Conservation (phyloP, 2,113 vertebrate genomes). For the Xyrauchen texanus region DNA sequence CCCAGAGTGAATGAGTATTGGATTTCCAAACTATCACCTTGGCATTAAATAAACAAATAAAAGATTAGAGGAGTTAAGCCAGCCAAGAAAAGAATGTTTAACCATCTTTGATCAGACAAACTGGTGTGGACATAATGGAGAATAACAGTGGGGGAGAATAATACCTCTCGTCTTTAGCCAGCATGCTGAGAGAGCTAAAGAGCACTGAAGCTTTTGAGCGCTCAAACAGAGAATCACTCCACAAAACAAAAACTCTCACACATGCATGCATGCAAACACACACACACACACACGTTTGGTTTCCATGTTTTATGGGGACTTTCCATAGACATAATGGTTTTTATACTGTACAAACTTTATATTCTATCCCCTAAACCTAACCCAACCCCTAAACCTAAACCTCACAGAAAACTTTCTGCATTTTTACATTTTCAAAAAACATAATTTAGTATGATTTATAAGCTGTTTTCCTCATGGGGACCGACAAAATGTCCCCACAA, state of each 20-base stretch:
- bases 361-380: too few species aligned
- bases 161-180: constrained; percentile 22
- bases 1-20: neutral
- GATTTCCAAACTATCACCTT: constrained; percentile 41
- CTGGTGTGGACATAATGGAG: constrained; percentile 34
- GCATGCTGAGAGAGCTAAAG: constrained; percentile 35
- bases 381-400: too few species aligned
- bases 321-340: too few species aligned
- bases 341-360: too few species aligned
- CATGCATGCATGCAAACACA: neutral
- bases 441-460: too few species aligned
- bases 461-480: too few species aligned
- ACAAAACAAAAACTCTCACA: constrained; percentile 12
- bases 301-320: too few species aligned
- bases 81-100: constrained; percentile 43
- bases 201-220: neutral
- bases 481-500: too few species aligned
- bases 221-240: constrained; percentile 36
- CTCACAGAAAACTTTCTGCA: too few species aligned
- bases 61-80: constrained; percentile 41
- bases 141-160: constrained; percentile 36
- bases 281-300: neutral
- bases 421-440: too few species aligned
- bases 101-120: constrained; percentile 58
- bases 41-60: constrained; percentile 51